Conservation (phyloP, 1,140 invertebrate species). For the Trypoxylus dichotomus region DNA sequence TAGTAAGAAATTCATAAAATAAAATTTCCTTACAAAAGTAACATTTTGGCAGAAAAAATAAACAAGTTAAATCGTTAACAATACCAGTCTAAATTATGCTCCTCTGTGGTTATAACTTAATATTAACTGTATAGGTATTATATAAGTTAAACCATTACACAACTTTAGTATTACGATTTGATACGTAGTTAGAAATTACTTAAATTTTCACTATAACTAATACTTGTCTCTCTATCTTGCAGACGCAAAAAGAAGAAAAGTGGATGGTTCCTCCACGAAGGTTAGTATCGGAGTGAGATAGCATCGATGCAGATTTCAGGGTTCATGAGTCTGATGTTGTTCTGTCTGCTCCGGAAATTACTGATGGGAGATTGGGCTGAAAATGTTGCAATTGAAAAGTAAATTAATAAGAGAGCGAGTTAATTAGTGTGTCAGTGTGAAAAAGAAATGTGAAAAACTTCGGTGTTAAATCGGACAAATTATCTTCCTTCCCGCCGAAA, state of each 20-base stretch:
- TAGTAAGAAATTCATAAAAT: too few relatives aligned
- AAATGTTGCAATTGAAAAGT: constrained; percentile 4
- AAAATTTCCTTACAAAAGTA: too few relatives aligned
- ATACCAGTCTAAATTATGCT: too few relatives aligned
- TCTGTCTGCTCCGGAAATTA: constrained; percentile 33
- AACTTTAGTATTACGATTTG: too few relatives aligned
- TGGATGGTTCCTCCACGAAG: constrained; percentile 73
- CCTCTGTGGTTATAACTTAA: too few relatives aligned
- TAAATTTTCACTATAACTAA: too few relatives aligned
- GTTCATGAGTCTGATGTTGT: constrained; percentile 31
- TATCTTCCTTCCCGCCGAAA: background rate
- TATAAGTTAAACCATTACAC: too few relatives aligned
- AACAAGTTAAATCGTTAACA: too few relatives aligned
- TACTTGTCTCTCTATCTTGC: constrained; percentile 36
- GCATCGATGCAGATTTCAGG: constrained; percentile 51
- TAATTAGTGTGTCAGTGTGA: constrained; percentile 11
- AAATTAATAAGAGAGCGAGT: background rate
- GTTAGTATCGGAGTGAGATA: constrained; percentile 69
- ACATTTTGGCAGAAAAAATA: too few relatives aligned
- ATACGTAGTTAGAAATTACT: too few relatives aligned
- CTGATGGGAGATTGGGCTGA: constrained; percentile 53
- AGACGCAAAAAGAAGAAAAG: constrained; percentile 80
- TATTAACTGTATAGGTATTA: too few relatives aligned
- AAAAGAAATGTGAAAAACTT: constrained; percentile 15
- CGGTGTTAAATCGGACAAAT: constrained; percentile 1